Percentiles rank a stretch among this genome's conserved stretches.
Evolutionary conservation across 2,888 invertebrate species (phyloP).

Genomic region (Notodromas monacha): DNA sequence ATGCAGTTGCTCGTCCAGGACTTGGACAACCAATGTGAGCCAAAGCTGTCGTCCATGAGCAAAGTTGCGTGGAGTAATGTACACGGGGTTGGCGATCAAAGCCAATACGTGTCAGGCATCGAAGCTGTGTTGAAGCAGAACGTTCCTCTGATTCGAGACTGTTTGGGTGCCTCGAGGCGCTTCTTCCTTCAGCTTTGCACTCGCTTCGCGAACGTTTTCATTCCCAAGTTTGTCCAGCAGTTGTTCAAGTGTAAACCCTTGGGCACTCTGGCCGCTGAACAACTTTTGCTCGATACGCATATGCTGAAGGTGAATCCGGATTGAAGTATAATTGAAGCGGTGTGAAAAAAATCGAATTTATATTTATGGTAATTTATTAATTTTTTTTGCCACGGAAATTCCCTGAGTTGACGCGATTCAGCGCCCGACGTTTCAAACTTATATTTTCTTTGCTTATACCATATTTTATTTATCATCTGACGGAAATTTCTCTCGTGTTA

Average conservation of each 20-base stretch:
- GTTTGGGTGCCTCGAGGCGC: conserved; percentile 60
- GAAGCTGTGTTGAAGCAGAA: conserved; percentile 50
- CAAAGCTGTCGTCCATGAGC: conserved; percentile 62
- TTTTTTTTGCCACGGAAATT: neutral
- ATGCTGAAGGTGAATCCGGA: conserved; percentile 30
- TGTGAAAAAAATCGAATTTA: conserved; percentile 1
- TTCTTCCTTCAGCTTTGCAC: conserved; percentile 95
- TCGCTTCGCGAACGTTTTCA: conserved; percentile 71
- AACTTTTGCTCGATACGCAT: conserved; percentile 65
- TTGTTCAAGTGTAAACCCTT: conserved; percentile 68
- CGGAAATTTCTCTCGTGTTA: too few species aligned
- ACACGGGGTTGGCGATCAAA: conserved; percentile 84
- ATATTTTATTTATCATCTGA: too few species aligned
- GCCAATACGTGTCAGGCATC: conserved; percentile 66
- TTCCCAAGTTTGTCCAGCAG: conserved; percentile 67
- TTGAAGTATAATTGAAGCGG: too few species aligned
- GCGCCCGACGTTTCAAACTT: neutral
- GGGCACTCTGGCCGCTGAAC: conserved; percentile 68
- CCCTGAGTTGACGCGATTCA: neutral
- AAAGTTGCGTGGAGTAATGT: conserved; percentile 76
- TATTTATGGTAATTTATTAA: conserved; percentile 18
- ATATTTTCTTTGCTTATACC: neutral
- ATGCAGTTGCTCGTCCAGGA: conserved; percentile 76
- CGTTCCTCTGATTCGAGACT: conserved; percentile 59
- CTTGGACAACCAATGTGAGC: conserved; percentile 69